Conservation (phyloP, 2,113 vertebrate species). For the Pangasianodon hypophthalmus region DNA sequence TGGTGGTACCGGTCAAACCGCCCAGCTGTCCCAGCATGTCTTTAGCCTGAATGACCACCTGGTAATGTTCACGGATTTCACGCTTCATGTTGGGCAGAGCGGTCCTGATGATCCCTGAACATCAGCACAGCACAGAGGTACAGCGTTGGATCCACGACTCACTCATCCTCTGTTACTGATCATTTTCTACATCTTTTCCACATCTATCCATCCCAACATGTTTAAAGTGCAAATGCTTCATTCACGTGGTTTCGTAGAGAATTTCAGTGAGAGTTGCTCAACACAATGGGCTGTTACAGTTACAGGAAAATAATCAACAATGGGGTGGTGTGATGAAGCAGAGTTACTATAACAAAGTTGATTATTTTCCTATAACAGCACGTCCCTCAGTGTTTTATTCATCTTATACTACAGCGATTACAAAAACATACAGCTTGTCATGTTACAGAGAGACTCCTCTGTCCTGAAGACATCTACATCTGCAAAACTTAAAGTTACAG, state of each 20-base stretch:
- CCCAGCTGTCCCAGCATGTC: constrained; percentile 99
- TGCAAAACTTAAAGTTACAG: no score
- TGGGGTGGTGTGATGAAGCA: background rate
- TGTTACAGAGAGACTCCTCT: background rate
- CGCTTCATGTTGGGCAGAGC: constrained; percentile 93
- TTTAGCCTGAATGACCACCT: constrained; percentile 96
- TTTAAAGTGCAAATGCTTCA: background rate
- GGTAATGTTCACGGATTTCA: constrained; percentile 89
- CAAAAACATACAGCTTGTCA: no score
- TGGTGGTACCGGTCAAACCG: constrained; percentile 90
- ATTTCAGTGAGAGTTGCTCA: background rate
- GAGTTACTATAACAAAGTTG: background rate
- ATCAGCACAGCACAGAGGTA: background rate
- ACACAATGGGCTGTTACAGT: background rate
- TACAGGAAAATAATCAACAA: background rate
- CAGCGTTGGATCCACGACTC: background rate
- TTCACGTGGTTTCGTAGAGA: no score
- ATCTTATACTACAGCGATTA: no score
- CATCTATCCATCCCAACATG: background rate
- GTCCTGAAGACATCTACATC: no score
- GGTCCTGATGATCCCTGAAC: constrained; percentile 89
- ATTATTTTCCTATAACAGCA: no score
- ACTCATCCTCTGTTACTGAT: background rate
- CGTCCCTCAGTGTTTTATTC: no score
- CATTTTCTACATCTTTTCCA: background rate